These are phyloP conservation scores for Mythimna loreyi DNA, from an alignment of 2,888 invertebrate genomes.

Conservation along the genomic window DNA sequence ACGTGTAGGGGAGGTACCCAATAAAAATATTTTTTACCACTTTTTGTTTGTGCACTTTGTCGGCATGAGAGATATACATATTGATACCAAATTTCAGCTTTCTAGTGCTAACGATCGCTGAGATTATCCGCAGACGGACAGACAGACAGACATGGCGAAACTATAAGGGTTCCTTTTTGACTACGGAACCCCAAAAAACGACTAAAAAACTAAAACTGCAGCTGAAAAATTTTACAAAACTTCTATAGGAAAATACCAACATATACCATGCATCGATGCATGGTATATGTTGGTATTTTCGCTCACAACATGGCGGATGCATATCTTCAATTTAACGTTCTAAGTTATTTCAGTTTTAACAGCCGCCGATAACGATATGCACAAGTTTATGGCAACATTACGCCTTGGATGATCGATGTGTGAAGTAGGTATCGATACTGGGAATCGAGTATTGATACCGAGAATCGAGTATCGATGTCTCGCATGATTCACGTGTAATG, in stretches of 20 bases:
- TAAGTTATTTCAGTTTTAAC: slow-evolving; percentile 72
- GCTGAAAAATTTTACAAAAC: not conserved
- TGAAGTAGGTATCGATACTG: slow-evolving; percentile 38
- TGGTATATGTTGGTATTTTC: no score
- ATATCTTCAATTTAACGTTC: slow-evolving; percentile 62
- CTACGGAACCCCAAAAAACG: no score
- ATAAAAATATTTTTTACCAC: no score
- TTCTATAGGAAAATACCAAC: not conserved
- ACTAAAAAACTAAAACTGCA: no score
- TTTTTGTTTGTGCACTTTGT: no score
- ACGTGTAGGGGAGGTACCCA: no score
- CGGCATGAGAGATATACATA: no score
- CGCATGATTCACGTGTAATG: no score
- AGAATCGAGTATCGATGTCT: not conserved
- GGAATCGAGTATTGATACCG: slow-evolving; percentile 27
- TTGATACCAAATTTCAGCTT: no score
- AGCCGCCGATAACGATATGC: slow-evolving; percentile 66
- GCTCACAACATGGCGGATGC: slow-evolving; percentile 23
- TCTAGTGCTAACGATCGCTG: no score
- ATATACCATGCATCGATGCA: not conserved
- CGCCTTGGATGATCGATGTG: slow-evolving; percentile 55
- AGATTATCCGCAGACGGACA: no score
- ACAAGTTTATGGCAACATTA: slow-evolving; percentile 68
- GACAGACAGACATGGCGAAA: no score
- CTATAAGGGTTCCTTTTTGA: not conserved